These are phyloP conservation scores for Paratilapia polleni DNA, from an alignment of 2,113 vertebrate species.

Conservation along the genomic window DNA sequence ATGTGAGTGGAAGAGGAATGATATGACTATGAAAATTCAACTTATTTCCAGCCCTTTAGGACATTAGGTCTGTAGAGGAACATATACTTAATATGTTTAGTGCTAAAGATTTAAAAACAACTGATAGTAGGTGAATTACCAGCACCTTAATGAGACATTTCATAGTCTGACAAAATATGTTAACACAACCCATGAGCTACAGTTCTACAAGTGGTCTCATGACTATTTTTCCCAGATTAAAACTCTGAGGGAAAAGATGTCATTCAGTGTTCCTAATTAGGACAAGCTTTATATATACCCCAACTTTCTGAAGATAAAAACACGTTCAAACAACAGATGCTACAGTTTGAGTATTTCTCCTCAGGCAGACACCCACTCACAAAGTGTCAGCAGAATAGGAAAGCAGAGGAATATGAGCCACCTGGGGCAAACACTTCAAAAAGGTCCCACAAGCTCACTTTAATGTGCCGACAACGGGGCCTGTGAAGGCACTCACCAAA, in stretches of 20 bases:
- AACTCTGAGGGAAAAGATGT: slow-evolving; percentile 29
- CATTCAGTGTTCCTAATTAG: slow-evolving; percentile 58
- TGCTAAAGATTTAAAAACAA: neutral
- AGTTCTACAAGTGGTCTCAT: slow-evolving; percentile 10
- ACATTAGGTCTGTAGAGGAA: neutral
- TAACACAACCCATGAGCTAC: slow-evolving; percentile 11
- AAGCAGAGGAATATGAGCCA: slow-evolving; percentile 50
- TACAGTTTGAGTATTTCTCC: slow-evolving; percentile 41
- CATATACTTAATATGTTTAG: neutral
- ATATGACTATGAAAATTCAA: neutral
- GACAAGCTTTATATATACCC: slow-evolving; percentile 16
- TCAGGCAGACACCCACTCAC: slow-evolving; percentile 60
- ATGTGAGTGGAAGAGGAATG: neutral
- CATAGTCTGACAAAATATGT: neutral
- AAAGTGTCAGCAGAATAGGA: slow-evolving; percentile 52
- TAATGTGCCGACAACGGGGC: neutral
- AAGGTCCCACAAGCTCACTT: slow-evolving; percentile 41
- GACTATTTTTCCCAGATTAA: slow-evolving; percentile 8
- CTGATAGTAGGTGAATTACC: neutral
- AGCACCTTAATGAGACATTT: slow-evolving; percentile 22
- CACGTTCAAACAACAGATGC: slow-evolving; percentile 56
- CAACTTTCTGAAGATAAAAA: slow-evolving; percentile 32
- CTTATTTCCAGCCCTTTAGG: neutral
- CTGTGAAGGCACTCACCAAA: slow-evolving; percentile 24
- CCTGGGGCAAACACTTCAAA: slow-evolving; percentile 50